Evolutionary conservation across 2,797 vertebrate genomes (phyloP).

Genomic region (Oophaga sylvatica): DNA sequence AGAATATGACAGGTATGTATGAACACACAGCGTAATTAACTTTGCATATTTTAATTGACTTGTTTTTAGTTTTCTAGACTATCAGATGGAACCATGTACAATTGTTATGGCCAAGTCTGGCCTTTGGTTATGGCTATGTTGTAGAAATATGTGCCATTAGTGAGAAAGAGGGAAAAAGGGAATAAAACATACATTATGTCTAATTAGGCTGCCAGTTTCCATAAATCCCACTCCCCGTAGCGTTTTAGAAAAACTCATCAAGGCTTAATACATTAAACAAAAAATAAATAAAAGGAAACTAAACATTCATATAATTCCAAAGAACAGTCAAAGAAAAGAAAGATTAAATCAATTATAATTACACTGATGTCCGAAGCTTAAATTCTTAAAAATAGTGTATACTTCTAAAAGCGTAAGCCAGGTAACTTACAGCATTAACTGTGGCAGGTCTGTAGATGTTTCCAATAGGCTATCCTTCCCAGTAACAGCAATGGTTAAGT

Average conservation of each 20-base stretch:
- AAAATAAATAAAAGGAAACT: background rate
- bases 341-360: background rate
- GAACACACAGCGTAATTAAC: too few relatives aligned
- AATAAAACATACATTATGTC: background rate
- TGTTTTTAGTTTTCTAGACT: too few relatives aligned
- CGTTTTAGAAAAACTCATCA: background rate
- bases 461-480: slow-evolving; percentile 68
- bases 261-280: background rate
- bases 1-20: background rate
- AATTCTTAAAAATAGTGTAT: background rate
- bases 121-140: background rate
- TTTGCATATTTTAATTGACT: too few relatives aligned
- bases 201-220: background rate
- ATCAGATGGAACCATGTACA: too few relatives aligned
- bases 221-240: background rate
- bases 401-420: background rate
- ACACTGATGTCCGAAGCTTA: background rate
- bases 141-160: background rate
- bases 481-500: slow-evolving; percentile 50
- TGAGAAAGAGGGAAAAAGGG: background rate
- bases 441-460: slow-evolving; percentile 63
- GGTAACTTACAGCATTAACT: slow-evolving; percentile 82
- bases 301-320: background rate
- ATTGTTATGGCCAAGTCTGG: too few relatives aligned
- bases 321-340: background rate